Conservation (phyloP, 1,140 invertebrate genomes). For the Cotesia glomerata region DNA sequence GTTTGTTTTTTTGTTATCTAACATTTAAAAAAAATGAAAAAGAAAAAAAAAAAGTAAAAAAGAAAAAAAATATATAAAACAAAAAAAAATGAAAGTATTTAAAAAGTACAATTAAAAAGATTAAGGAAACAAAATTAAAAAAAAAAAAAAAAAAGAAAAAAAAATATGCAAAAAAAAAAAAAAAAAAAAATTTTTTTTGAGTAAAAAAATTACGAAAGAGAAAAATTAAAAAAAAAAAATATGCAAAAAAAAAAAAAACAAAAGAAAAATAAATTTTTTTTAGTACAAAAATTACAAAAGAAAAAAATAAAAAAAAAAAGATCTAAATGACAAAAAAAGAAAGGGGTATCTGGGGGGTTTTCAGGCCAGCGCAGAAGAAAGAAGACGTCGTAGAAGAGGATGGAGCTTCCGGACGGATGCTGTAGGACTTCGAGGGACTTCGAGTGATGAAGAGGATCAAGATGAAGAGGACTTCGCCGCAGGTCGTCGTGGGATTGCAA, state of each 20-base stretch:
- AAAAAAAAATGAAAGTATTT: not conserved
- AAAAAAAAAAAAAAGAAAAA: not conserved
- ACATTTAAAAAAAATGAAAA: not conserved
- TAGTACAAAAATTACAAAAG: not conserved
- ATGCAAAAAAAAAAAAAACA: slow-evolving; percentile 23
- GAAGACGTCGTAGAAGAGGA: slow-evolving; percentile 29
- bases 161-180: not conserved
- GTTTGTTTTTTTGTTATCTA: not conserved
- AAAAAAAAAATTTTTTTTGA: not conserved
- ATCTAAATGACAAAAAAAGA: not conserved
- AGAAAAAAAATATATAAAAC: not conserved
- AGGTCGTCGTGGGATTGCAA: not conserved
- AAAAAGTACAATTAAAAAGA: not conserved
- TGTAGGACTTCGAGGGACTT: slow-evolving; percentile 3
- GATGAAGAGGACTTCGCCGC: not conserved
- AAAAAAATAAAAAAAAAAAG: slow-evolving; percentile 1
- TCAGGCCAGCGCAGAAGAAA: slow-evolving; percentile 28
- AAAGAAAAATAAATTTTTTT: slow-evolving; percentile 6
- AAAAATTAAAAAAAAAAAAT: slow-evolving; percentile 15
- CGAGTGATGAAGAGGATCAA: not conserved
- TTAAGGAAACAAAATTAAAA: not conserved
- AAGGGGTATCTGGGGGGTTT: not conserved
- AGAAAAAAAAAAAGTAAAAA: not conserved
- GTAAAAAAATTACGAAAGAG: slow-evolving; percentile 16
- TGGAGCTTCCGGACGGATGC: not conserved